These are phyloP conservation scores for Mus caroli DNA, from an alignment of 2,797 vertebrate genomes.

Conservation along the genomic window DNA sequence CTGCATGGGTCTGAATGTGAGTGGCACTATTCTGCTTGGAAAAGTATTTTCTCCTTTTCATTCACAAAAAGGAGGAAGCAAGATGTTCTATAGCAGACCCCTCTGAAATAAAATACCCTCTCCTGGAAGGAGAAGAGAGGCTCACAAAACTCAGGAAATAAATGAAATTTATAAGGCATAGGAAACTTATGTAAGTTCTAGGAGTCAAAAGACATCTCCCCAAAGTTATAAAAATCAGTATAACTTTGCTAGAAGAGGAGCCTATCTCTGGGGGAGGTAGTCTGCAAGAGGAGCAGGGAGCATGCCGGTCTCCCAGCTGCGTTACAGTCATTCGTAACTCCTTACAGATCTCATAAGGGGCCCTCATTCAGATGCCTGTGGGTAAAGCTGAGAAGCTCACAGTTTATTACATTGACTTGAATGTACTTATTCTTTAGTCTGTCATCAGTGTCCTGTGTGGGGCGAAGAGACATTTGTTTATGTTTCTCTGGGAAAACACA, in stretches of 20 bases:
- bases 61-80: neutral
- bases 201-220: neutral
- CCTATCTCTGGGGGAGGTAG: neutral
- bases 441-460: neutral
- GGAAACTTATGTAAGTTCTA: neutral
- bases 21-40: neutral
- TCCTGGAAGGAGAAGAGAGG: neutral
- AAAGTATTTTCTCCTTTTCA: neutral
- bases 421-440: neutral
- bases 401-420: neutral
- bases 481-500: neutral
- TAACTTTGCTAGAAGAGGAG: neutral
- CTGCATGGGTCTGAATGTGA: neutral
- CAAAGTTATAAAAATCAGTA: neutral
- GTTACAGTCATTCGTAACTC: neutral
- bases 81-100: neutral
- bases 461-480: neutral
- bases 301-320: accelerated
- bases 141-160: neutral
- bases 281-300: neutral
- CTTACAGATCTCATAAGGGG: neutral
- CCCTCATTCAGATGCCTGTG: neutral
- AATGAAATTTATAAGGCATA: neutral
- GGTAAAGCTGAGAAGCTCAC: neutral
- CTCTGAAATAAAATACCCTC: neutral